Conservation (phyloP, 2,113 vertebrate genomes). For the Erpornis zantholeuca region DNA sequence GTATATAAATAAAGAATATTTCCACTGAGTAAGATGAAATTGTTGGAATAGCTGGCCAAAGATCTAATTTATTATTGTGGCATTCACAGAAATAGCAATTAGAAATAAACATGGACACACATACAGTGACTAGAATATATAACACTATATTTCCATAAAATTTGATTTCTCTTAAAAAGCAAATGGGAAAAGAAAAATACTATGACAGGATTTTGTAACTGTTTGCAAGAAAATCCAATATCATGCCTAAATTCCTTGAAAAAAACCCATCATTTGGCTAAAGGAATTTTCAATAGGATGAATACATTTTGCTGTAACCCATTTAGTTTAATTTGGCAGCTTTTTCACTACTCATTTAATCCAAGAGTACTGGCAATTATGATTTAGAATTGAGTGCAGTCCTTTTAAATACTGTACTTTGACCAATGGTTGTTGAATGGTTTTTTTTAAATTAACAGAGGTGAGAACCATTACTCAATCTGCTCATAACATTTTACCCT, state of each 20-base stretch:
- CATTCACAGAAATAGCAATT: not conserved
- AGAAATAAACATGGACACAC: not conserved
- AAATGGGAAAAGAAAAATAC: not conserved
- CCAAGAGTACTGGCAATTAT: not conserved
- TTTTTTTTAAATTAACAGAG: not conserved
- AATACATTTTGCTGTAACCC: not conserved
- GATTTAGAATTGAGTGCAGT: not conserved
- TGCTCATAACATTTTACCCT: not conserved
- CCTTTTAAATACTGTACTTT: not conserved
- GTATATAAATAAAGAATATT: conserved; percentile 47
- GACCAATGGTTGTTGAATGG: not conserved
- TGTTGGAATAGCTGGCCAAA: not conserved
- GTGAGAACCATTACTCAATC: not conserved
- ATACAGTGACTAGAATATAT: not conserved
- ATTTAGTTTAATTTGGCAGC: not conserved
- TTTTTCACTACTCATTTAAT: not conserved
- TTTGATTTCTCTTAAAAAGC: not conserved
- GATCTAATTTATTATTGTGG: not conserved
- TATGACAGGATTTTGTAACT: not conserved
- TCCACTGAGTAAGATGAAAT: conserved; percentile 39
- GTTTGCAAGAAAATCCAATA: not conserved
- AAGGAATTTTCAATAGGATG: not conserved
- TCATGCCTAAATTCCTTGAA: not conserved
- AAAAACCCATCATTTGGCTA: not conserved
- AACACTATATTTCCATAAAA: not conserved